Evolutionary conservation across 2,888 invertebrate species (phyloP).

Genomic region (Acleris cristana): DNA sequence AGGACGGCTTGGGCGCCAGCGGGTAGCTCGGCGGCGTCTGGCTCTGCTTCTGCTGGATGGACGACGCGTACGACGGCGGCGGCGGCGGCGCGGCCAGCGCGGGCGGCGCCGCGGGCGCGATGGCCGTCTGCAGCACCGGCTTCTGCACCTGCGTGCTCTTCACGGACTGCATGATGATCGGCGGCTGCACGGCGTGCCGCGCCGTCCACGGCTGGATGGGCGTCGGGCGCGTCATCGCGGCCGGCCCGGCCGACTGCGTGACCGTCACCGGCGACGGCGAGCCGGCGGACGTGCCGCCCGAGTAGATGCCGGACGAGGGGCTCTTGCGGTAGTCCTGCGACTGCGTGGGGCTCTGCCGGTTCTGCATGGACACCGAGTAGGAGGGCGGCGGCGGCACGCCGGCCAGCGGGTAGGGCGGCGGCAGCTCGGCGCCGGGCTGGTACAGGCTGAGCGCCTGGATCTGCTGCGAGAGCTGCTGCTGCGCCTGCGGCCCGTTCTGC

Average conservation of each 20-base stretch:
- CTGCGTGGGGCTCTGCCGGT: slow-evolving; percentile 93
- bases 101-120: slow-evolving; percentile 92
- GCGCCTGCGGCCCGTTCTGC: slow-evolving; percentile 91
- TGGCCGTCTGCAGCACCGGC: slow-evolving; percentile 96
- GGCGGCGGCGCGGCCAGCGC: slow-evolving; percentile 84
- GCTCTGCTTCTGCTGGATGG: slow-evolving; percentile 89
- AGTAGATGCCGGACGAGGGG: slow-evolving; percentile 93
- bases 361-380: slow-evolving; percentile 93
- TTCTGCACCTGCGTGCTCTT: slow-evolving; percentile 98
- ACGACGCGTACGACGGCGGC: slow-evolving; percentile 92
- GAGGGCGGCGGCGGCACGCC: slow-evolving; percentile 91
- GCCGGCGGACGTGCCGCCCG: slow-evolving; percentile 91
- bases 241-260: slow-evolving; percentile 85
- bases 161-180: slow-evolving; percentile 98
- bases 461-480: slow-evolving; percentile 94
- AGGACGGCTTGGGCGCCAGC: slow-evolving; percentile 78
- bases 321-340: slow-evolving; percentile 92
- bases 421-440: slow-evolving; percentile 86
- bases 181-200: slow-evolving; percentile 94
- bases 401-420: slow-evolving; percentile 87
- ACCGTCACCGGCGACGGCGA: slow-evolving; percentile 93
- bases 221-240: slow-evolving; percentile 89
- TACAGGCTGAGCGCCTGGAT: slow-evolving; percentile 93
- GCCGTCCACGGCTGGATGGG: slow-evolving; percentile 94
- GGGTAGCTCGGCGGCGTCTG: slow-evolving; percentile 79